Base-by-base conservation (phyloP, 2,797 vertebrate species). In the Pterois miles region DNA sequence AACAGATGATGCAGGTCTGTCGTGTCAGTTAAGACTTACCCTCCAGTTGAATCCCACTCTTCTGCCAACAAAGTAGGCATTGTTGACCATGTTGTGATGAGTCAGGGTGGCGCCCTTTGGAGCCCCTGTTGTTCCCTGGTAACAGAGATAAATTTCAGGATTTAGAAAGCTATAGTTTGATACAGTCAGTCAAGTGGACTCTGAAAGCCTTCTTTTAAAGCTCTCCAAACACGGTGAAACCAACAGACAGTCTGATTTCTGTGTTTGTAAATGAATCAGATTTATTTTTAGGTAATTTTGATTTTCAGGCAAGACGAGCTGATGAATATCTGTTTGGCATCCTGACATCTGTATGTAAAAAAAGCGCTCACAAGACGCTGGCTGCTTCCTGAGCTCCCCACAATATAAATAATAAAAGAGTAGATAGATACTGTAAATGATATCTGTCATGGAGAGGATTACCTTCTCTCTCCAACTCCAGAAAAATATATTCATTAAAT, bases 101-200 rank as follows among this genome's bases (percentile, higher is more conserved):
- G 96, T 95, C n/a, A 99, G 94, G 0, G 96, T 96, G 77, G 96
- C 98, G 53, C 97, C 98, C 93, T 99, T 99, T n/a, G 98, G 98
- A 25, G 34, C 83, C 16, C 98, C 98, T 0, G 98, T 99, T 1
- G 98, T 99, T 12, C 98, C 98, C 98, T 99, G 83, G 6, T 4
- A 18, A 80, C 54, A 54, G 5, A 27, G 38, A 43, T 50, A 29
- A 54, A 38, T 71, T 2, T 36, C 16, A 50, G 8, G 0, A 23
- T 36, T n/a, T 14, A 62, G 0, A 12, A 63, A 13, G 12, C 4
- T 13, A 53, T 46, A 16, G 11, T 8, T 40, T 4, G 14, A 13
- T 23, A 36, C 16, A 18, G 43, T 4, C 6, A 3, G 4, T 72
- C 2, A 16, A n/a, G 3, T 20, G 65, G 12, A 27, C 33, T 54